phyloP scores from a whole-genome alignment of 2,113 vertebrate genomes.

The Penelope pileata region DNA sequence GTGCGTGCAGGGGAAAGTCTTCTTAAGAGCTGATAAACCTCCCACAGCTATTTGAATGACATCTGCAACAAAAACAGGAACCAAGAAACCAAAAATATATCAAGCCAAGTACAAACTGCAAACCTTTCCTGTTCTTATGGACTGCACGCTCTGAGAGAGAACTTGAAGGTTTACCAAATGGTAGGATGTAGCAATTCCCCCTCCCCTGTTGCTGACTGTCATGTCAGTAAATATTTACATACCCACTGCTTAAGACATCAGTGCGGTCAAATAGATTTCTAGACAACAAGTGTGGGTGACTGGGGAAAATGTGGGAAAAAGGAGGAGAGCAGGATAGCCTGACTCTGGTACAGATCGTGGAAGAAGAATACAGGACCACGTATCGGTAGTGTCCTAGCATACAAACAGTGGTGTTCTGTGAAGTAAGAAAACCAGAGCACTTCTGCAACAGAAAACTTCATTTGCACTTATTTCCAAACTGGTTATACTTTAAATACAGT shows the following conservation, averaged over 20 bases:
- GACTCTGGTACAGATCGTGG: neutral
- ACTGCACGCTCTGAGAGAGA: constrained; percentile 53
- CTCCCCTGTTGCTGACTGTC: constrained; percentile 46
- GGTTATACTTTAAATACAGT: neutral
- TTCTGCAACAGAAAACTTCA: neutral
- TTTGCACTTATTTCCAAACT: neutral
- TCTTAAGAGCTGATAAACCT: constrained; percentile 28
- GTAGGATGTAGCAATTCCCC: constrained; percentile 68
- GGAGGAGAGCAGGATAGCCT: neutral
- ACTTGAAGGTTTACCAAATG: constrained; percentile 51
- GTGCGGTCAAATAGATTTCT: neutral
- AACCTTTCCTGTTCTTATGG: constrained; percentile 31
- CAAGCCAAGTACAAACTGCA: constrained; percentile 3
- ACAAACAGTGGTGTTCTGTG: neutral
- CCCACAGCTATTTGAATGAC: neutral
- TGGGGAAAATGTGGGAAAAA: neutral
- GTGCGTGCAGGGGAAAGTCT: neutral
- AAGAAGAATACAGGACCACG: neutral
- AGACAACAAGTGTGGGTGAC: neutral
- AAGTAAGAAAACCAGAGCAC: neutral
- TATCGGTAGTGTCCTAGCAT: neutral
- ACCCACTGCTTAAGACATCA: constrained; percentile 33
- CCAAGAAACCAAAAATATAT: neutral
- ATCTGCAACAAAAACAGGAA: constrained; percentile 60
- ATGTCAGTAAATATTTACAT: constrained; percentile 78